phyloP scores from a whole-genome alignment of 2,888 invertebrate genomes.

The Craniophora ligustri region DNA sequence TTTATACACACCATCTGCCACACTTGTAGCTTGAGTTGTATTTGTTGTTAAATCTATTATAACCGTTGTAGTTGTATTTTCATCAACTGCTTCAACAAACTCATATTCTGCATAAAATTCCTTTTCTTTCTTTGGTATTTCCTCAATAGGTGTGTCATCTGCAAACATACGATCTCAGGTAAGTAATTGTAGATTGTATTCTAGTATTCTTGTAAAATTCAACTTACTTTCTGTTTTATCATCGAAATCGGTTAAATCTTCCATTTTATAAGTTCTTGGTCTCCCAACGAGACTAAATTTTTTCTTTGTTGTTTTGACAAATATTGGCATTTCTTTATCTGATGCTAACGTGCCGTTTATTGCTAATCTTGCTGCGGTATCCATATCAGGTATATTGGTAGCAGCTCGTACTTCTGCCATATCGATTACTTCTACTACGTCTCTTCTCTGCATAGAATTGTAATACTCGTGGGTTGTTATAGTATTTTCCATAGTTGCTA shows the following conservation, averaged over 20 bases:
- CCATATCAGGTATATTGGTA: slow-evolving; percentile 3
- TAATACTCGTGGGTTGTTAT: slow-evolving; percentile 52
- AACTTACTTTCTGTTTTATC: slow-evolving; percentile 70
- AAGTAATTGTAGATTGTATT: slow-evolving; percentile 39
- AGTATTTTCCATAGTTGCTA: slow-evolving; percentile 66
- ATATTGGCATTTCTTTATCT: background rate
- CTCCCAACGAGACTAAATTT: slow-evolving; percentile 69
- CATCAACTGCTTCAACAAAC: slow-evolving; percentile 52
- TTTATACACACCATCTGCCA: slow-evolving; percentile 33
- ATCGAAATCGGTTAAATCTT: slow-evolving; percentile 64
- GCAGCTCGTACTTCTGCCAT: slow-evolving; percentile 13
- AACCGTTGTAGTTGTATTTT: slow-evolving; percentile 5
- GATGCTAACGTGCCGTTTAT: background rate
- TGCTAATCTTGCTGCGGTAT: background rate
- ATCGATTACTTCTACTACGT: slow-evolving; percentile 54
- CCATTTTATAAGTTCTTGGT: slow-evolving; percentile 74
- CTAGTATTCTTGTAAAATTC: slow-evolving; percentile 39
- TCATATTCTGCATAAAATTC: slow-evolving; percentile 70
- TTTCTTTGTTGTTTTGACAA: slow-evolving; percentile 43
- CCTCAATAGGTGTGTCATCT: slow-evolving; percentile 62
- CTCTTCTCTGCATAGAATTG: slow-evolving; percentile 66
- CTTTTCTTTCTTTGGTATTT: slow-evolving; percentile 53
- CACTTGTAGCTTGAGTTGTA: slow-evolving; percentile 13
- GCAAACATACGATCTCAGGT: slow-evolving; percentile 65
- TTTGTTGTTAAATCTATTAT: slow-evolving; percentile 9